Conservation (phyloP, 1,140 invertebrate species). For the Drosophila aff. region DNA sequence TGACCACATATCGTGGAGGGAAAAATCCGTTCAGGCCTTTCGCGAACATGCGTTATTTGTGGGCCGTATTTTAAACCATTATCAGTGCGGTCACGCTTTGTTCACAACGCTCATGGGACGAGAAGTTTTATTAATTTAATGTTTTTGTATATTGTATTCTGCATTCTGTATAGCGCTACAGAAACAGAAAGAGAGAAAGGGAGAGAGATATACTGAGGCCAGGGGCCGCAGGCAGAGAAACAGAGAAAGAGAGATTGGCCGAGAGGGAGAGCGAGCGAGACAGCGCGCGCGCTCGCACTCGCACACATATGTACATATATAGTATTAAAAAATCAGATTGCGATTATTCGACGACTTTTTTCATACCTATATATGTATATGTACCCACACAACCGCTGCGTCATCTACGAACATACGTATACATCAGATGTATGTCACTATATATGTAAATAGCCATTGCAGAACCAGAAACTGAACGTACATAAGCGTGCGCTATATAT, state of each 20-base stretch:
- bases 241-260: constrained; percentile 32
- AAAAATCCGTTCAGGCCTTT: too few relatives aligned
- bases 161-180: constrained; percentile 74
- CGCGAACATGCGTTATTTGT: too few relatives aligned
- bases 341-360: constrained; percentile 37
- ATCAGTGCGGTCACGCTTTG: constrained; percentile 1
- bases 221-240: constrained; percentile 69
- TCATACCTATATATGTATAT: constrained; percentile 40
- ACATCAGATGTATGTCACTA: constrained; percentile 54
- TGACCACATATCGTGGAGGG: background rate
- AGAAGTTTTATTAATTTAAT: constrained; percentile 83
- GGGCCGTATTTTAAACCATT: too few relatives aligned
- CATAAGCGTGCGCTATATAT: constrained; percentile 49
- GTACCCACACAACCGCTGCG: constrained; percentile 42
- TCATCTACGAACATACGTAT: constrained; percentile 41
- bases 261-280: constrained; percentile 45
- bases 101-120: constrained; percentile 70
- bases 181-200: constrained; percentile 71
- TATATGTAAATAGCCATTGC: constrained; percentile 38
- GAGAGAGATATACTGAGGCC: constrained; percentile 73
- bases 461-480: constrained; percentile 33
- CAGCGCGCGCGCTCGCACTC: constrained; percentile 53
- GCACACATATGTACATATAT: constrained; percentile 51
- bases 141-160: constrained; percentile 78
- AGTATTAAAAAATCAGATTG: constrained; percentile 37